Conservation (phyloP, 2,888 invertebrate species). For the Corbicula japonica region DNA sequence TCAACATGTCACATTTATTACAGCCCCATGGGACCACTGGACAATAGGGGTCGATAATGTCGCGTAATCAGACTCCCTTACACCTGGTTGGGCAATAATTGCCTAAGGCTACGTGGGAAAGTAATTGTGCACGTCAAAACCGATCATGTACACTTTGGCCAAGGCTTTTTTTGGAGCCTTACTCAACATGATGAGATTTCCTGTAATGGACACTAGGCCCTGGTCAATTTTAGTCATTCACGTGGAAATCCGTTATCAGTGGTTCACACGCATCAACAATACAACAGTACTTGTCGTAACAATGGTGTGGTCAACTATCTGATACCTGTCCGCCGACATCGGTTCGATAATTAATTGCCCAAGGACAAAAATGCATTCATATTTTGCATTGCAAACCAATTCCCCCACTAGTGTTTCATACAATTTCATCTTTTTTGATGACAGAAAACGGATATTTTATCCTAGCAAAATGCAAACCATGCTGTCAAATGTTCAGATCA, state of each 20-base stretch:
- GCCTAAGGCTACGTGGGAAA: constrained; percentile 57
- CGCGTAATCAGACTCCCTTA: constrained; percentile 58
- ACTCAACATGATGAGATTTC: constrained; percentile 56
- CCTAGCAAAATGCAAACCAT: constrained; percentile 8
- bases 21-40: constrained; percentile 17
- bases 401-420: constrained; percentile 16
- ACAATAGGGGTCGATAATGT: constrained; percentile 41
- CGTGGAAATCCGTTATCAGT: constrained; percentile 59
- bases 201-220: constrained; percentile 38
- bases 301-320: constrained; percentile 38
- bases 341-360: constrained; percentile 33
- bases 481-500: constrained; percentile 15
- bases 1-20: constrained; percentile 57
- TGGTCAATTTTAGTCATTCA: constrained; percentile 52
- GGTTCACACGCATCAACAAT: constrained; percentile 40
- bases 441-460: constrained; percentile 33
- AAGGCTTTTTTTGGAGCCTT: constrained; percentile 24
- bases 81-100: constrained; percentile 63
- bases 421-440: constrained; percentile 30
- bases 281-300: constrained; percentile 8
- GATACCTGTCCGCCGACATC: constrained; percentile 28
- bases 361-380: constrained; percentile 40
- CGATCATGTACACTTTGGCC: constrained; percentile 24
- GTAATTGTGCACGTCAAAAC: constrained; percentile 35
- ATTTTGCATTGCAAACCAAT: too few relatives aligned